phyloP scores from a whole-genome alignment of 2,797 vertebrate genomes.

The Coluber constrictor region DNA sequence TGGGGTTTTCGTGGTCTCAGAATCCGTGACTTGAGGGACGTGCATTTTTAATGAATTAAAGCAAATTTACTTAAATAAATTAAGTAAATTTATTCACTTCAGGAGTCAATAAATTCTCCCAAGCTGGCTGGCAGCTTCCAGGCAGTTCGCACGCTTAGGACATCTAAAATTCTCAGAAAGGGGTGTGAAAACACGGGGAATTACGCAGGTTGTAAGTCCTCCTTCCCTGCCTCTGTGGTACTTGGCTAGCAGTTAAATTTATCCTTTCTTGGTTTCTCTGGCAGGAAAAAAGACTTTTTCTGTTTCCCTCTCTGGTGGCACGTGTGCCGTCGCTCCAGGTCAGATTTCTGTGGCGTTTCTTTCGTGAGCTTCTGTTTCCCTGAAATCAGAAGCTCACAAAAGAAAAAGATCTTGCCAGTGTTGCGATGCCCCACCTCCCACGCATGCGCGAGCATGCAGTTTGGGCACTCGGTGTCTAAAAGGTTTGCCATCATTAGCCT shows the following conservation, averaged over 20 bases:
- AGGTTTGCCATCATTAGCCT: too few species aligned
- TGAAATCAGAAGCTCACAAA: not conserved
- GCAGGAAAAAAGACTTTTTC: not conserved
- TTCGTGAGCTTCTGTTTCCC: too few species aligned
- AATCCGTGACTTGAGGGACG: not conserved
- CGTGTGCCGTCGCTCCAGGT: fast-evolving
- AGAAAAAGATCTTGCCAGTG: too few species aligned
- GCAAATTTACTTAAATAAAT: too few species aligned
- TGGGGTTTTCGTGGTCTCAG: not conserved
- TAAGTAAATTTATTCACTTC: too few species aligned
- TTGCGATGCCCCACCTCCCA: too few species aligned
- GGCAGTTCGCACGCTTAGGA: not conserved
- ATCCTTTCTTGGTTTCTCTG: too few species aligned
- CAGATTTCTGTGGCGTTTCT: not conserved
- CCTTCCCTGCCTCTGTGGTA: not conserved
- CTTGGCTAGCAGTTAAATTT: not conserved
- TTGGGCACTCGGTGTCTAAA: too few species aligned
- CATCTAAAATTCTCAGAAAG: not conserved
- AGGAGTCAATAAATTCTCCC: not conserved
- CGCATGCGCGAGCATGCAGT: too few species aligned
- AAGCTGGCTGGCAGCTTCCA: not conserved
- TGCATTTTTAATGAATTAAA: too few species aligned
- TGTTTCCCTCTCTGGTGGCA: too few species aligned
- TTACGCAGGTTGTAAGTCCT: not conserved
- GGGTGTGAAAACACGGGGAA: not conserved